Evolutionary conservation across 2,888 invertebrate species (phyloP).

Genomic region (Ametastegia equiseti): DNA sequence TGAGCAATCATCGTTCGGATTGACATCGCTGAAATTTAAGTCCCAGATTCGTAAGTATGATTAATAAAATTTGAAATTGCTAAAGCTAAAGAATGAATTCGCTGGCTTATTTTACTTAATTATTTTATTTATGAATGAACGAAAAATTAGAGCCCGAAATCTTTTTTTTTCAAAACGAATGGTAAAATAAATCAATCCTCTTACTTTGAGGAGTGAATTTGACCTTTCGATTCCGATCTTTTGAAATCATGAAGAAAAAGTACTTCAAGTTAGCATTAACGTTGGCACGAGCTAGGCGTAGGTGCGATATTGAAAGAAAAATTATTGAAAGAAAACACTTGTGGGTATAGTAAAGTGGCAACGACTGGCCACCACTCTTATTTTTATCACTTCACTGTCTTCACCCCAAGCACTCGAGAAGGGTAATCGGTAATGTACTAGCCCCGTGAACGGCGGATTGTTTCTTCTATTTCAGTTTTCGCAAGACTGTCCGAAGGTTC

Average conservation of each 20-base stretch:
- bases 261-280: not conserved
- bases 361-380: conserved; percentile 28
- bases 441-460: not conserved
- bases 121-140: too few species aligned
- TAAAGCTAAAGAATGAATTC: not conserved
- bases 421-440: conserved; percentile 21
- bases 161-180: not conserved
- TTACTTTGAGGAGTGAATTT: not conserved
- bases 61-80: not conserved
- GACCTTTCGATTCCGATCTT: not conserved
- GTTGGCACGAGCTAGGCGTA: not conserved
- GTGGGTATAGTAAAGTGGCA: not conserved
- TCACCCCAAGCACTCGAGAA: conserved; percentile 4
- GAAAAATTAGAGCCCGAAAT: not conserved
- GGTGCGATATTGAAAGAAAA: conserved; percentile 3
- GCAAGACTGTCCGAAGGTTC: conserved; percentile 12
- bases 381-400: conserved; percentile 25
- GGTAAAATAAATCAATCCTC: not conserved
- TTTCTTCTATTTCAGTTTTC: conserved; percentile 33
- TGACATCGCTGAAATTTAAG: not conserved
- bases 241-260: too few species aligned
- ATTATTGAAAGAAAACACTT: conserved; percentile 12
- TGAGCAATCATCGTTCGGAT: conserved; percentile 27
- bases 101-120: too few species aligned
- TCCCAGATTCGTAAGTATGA: conserved; percentile 29